Evolutionary conservation across 1,140 invertebrate species (phyloP), one percentile per base, ranked within the genome.

Genomic region (Drosophila pallidifrons): DNA sequence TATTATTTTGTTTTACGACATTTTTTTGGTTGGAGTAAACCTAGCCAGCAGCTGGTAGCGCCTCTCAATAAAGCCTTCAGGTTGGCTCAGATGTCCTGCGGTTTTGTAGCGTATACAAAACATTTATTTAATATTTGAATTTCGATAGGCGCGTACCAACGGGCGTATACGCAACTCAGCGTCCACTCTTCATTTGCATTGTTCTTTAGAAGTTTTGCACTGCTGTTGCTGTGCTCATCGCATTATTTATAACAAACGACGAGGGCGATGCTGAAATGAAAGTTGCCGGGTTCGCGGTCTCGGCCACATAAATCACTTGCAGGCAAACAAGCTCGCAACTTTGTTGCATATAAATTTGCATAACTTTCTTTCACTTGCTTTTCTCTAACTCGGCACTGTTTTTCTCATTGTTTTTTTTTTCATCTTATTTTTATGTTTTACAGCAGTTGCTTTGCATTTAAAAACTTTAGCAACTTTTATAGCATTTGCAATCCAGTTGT

Each of bases 301-400:
- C 51, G 72, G 85, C 73, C 83, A 87, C 81, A 88, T 89, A 88
- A 88, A 88, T 88, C 85, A 88, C 75, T 85, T 64, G 85, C 81
- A 88, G 75, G 82, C 82, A 86, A 78, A 72, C 75, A 82, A 79
- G 71, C 75, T 57, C 55, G 52, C 81, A 89, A 89, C 85, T 88
- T 81, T 88, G 81, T 79, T 88, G 85, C 85, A 85, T 76, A 55
- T 72, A 83, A 81, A 88, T 89, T 89, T 88, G 85, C 83, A 88
- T 88, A 88, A 88, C 77, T 85, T 81, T 89, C 16, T 28, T 20
- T 45, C 35, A 15, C 13, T 60, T 51, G 51, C 20, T 59, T 47
- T 5, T 11, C 45, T 20, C 45, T 55, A 32, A 51, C 15, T 30
- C 54, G 28, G 7, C 35, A 10, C 13, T 28, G 10, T 7, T 28